Evolutionary conservation across 2,797 vertebrate genomes (phyloP), one percentile per base, ranked within the genome.

Genomic region (Chromis chromis): DNA sequence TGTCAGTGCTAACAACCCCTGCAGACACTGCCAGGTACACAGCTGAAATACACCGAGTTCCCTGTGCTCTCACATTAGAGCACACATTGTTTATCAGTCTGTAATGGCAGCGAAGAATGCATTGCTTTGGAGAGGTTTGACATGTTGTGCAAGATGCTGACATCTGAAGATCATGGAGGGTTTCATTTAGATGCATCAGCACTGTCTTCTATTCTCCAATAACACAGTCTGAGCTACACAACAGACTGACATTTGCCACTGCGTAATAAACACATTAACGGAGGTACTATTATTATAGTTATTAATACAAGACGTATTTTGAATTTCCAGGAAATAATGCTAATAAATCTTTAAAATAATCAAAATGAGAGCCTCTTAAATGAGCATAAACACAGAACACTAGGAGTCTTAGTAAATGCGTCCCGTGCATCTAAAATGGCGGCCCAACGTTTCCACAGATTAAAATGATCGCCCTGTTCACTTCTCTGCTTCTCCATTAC

Each of bases 1-100:
- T 87, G 86, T 92, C 87, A 85, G 56, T 65, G 83, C 89, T 92
- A 91, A 93, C 89, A 85, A 88, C 87, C 83, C 82, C 89, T 85
- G 83, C 86, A 76, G 85, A 79, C 85, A 78, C 67, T 91, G 89
- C 91, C 89, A 89, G 91, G 84, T 88, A 90, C 86, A 85, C 87
- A 85, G 85, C 83, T 84, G 85, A 91, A 66, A 86, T 52, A 60
- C 46, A 53, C 73, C 36, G 31, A 76, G 78, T 64, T 66, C 82
- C 78, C 68, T 78, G 62, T 63, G 80, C 67, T 66, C 65, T 79
- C 83, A 82, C 76, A 79, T 90, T 82, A 84, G 65, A 86, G 72
- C 78, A 61, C 79, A 87, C 39, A 64, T 70, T 90, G 86, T 88
- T 89, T 83, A 80, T 85, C 82, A 79, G 72, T 59, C 78, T 76